Percentiles rank a stretch among this genome's conserved stretches.
Conservation (phyloP, 2,888 invertebrate genomes). For the Drosophila mimica region DNA sequence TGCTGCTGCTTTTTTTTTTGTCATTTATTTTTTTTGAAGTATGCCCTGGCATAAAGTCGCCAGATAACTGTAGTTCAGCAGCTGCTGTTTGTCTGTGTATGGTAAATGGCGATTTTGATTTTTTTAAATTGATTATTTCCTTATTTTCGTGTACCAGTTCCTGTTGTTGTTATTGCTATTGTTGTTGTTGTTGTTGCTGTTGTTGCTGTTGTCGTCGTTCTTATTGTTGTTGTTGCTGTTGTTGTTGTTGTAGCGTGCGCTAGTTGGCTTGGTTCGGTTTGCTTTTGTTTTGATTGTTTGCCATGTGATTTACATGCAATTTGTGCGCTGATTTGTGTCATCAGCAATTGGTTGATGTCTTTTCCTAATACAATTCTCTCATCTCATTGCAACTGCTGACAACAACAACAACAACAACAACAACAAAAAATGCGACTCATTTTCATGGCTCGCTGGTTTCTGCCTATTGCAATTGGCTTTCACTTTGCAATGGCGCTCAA, state of each 20-base stretch:
- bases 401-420: background rate
- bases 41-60: conserved; percentile 32
- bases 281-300: conserved; percentile 53
- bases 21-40: conserved; percentile 13
- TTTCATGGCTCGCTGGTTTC: conserved; percentile 44
- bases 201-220: conserved; percentile 17
- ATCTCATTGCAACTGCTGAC: conserved; percentile 40
- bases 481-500: conserved; percentile 21
- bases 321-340: conserved; percentile 56
- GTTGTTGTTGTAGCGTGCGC: conserved; percentile 44
- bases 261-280: conserved; percentile 42
- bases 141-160: conserved; percentile 81
- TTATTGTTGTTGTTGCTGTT: conserved; percentile 25
- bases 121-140: conserved; percentile 85
- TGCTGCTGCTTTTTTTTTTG: background rate
- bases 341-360: conserved; percentile 64
- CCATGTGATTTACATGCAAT: conserved; percentile 65
- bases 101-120: conserved; percentile 84
- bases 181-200: conserved; percentile 29
- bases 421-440: conserved; percentile 7
- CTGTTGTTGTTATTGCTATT: conserved; percentile 22
- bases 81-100: conserved; percentile 43
- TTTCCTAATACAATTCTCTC: conserved; percentile 43
- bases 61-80: conserved; percentile 37
- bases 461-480: conserved; percentile 47